Base-by-base conservation (phyloP, 2,888 invertebrate species). In the Lasioglossum lativentre region DNA sequence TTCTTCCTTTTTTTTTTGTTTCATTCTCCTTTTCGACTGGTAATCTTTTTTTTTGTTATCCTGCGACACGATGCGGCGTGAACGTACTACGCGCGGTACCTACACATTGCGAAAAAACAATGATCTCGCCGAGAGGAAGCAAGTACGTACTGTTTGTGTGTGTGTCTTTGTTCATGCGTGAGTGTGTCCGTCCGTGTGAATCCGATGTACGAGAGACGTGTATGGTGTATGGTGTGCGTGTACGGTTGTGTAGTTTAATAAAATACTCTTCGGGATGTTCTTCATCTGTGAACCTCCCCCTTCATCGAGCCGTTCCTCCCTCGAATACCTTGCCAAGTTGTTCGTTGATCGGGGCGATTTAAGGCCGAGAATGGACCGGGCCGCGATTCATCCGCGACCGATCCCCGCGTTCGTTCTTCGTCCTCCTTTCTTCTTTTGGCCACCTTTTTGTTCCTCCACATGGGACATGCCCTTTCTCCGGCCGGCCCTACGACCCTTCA, bases 101-200 rank as follows among this genome's bases (percentile, higher is more conserved):
- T 70, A 70, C 23, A 70, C 70, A 40, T 38, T 40, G 70, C 70
- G 38, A 40, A 82, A 59, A 83, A 88, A 89, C 80, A 80, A 81
- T 80, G 86, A 90, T 78, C 90, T 86, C 89, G 40, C 77, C 80
- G 74, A 82, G 86, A 85, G 85, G 85, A 90, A 88, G 88, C 86
- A 89, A 88, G 80, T 85, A 86, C 63, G 73, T 78, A 38, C 38
- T 45, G 45, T 38, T 0, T 70, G 38, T 40, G n/a, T 34, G 34
- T 34, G 2, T 34, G 34, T 34, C 34, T 34, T 1, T 34, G 34
- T 34, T 1, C 34, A 34, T 34, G 34, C 3, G 34, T 34, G 38
- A 38, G 23, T 66, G 3, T 63, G 5, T 19, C n/a, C 27, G 27
- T 59, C 27, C 27, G 19, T 66, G 8, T 66, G 63, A 10, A 59